phyloP scores from a whole-genome alignment of 2,888 invertebrate species.

The Oligia latruncula region DNA sequence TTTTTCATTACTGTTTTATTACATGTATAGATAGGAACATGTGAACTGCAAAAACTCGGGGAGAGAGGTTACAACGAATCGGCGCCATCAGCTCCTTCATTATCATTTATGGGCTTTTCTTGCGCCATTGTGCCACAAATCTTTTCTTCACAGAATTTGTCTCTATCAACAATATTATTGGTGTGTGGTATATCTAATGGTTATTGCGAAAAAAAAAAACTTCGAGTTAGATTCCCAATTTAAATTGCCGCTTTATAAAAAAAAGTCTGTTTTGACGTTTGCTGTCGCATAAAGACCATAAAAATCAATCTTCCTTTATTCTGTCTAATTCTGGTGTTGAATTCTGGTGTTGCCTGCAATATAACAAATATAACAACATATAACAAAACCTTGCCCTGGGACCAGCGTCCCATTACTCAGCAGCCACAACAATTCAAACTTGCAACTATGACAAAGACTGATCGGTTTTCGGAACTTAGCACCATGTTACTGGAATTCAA shows the following conservation, averaged over 20 bases:
- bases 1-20: not conserved
- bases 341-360: not conserved
- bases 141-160: not conserved
- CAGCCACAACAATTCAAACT: constrained; percentile 47
- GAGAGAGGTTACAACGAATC: constrained; percentile 59
- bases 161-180: not conserved
- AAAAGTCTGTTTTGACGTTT: not conserved
- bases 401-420: constrained; percentile 49
- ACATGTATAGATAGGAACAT: constrained; percentile 53
- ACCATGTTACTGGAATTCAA: constrained; percentile 22
- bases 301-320: not conserved
- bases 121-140: constrained; percentile 15
- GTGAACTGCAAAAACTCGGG: constrained; percentile 68
- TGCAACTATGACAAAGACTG: constrained; percentile 48
- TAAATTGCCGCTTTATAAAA: not conserved
- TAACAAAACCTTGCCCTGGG: constrained; percentile 4
- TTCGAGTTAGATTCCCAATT: not conserved
- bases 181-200: too few relatives aligned
- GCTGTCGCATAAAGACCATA: not conserved
- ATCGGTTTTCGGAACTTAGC: constrained; percentile 36
- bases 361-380: too few relatives aligned
- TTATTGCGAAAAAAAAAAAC: not conserved
- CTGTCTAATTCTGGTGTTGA: not conserved
- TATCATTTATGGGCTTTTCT: constrained; percentile 34
- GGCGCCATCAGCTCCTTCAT: constrained; percentile 43